phyloP scores from a whole-genome alignment of 2,888 invertebrate species.

The Ramazzottius varieornatus region DNA sequence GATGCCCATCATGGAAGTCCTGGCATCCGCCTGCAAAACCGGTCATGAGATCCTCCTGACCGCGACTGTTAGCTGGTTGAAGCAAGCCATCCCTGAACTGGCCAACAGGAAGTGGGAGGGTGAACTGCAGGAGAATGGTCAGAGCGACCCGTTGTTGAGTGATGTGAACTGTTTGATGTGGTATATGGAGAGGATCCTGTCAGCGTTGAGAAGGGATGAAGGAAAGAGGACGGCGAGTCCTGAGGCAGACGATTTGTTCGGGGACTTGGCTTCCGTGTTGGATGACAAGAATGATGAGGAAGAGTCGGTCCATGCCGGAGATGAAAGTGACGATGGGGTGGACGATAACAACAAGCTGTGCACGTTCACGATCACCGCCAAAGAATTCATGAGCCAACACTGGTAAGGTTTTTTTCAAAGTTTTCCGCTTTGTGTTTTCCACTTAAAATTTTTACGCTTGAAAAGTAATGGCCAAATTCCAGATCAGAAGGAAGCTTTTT shows the following conservation, averaged over 20 bases:
- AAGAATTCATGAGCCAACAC: constrained; percentile 77
- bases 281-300: not conserved
- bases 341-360: constrained; percentile 42
- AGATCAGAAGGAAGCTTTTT: no score
- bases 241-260: not conserved
- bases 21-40: not conserved
- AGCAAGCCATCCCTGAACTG: not conserved
- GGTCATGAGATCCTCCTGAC: not conserved
- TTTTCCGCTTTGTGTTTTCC: not conserved
- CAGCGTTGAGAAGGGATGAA: not conserved
- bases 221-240: not conserved
- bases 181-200: not conserved
- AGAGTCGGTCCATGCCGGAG: not conserved
- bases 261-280: not conserved
- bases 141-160: not conserved
- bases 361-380: constrained; percentile 82
- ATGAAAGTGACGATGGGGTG: not conserved
- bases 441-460: no score
- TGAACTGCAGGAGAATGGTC: not conserved
- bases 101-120: not conserved
- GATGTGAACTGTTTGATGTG: not conserved
- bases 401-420: constrained; percentile 22
- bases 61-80: not conserved
- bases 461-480: no score
- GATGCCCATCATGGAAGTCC: not conserved